Conservation (phyloP, 2,888 invertebrate species). For the Caradrina kadenii region DNA sequence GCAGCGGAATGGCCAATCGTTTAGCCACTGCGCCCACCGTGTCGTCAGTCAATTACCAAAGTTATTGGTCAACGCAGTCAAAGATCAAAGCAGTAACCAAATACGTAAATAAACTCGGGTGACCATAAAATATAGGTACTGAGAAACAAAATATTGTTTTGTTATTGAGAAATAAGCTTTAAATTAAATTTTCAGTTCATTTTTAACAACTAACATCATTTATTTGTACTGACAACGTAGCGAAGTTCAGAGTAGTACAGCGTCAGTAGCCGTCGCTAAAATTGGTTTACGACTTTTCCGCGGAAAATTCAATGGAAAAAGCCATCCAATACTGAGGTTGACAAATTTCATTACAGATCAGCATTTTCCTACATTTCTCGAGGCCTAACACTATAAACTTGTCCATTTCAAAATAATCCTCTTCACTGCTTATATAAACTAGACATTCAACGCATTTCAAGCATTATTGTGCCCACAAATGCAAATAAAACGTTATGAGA, state of each 20-base stretch:
- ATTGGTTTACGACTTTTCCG: not conserved
- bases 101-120: too few species aligned
- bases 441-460: slow-evolving; percentile 18
- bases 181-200: too few species aligned
- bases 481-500: slow-evolving; percentile 61
- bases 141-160: too few species aligned
- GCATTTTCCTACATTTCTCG: not conserved
- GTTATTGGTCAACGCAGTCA: too few species aligned
- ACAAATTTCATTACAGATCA: not conserved
- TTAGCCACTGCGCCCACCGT: too few species aligned
- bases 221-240: not conserved
- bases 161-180: too few species aligned
- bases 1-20: too few species aligned
- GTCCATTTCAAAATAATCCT: slow-evolving; percentile 14
- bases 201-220: too few species aligned
- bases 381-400: not conserved
- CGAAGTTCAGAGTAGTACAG: not conserved
- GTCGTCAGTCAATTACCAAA: too few species aligned
- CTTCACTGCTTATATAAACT: slow-evolving; percentile 21
- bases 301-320: not conserved
- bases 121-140: too few species aligned
- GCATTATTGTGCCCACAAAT: slow-evolving; percentile 41
- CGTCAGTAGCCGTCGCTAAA: not conserved
- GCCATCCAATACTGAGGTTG: not conserved
- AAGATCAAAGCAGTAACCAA: not conserved